phyloP scores from a whole-genome alignment of 2,797 vertebrate species.

The Cuniculus paca region DNA sequence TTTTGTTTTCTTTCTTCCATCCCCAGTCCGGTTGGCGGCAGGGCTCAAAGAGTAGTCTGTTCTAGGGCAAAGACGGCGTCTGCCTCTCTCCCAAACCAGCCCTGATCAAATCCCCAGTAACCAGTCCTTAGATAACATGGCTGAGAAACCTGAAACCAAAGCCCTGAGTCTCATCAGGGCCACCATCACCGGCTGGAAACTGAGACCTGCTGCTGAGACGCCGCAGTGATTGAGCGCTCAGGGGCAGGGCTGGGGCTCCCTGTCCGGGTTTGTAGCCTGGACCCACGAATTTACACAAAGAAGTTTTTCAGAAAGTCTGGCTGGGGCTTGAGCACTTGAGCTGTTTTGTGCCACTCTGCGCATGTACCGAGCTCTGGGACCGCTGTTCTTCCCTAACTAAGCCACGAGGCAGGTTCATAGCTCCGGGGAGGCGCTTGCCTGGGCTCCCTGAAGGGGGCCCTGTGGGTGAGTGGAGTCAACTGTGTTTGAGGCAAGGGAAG shows the following conservation, averaged over 20 bases:
- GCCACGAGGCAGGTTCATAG: conserved; percentile 18
- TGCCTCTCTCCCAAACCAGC: conserved; percentile 74
- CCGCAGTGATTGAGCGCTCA: conserved; percentile 71
- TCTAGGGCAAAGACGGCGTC: conserved; percentile 77
- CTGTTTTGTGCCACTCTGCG: conserved; percentile 59
- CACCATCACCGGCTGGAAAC: conserved; percentile 75
- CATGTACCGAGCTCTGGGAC: not conserved
- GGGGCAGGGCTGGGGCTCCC: conserved; percentile 46
- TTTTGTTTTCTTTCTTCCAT: conserved; percentile 84
- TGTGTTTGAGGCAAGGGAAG: not conserved
- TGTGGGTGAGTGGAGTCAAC: not conserved
- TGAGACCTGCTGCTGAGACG: conserved; percentile 65
- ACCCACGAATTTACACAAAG: conserved; percentile 81
- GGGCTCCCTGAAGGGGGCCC: not conserved
- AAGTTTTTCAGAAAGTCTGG: conserved; percentile 75
- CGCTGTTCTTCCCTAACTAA: conserved; percentile 61
- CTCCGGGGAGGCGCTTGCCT: not conserved
- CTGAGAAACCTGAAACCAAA: conserved; percentile 77
- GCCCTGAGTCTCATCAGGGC: conserved; percentile 66
- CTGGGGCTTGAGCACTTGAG: conserved; percentile 51
- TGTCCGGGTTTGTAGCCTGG: conserved; percentile 34
- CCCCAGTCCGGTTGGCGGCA: conserved; percentile 76
- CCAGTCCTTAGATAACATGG: conserved; percentile 78
- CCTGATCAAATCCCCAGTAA: conserved; percentile 81
- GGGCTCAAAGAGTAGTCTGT: conserved; percentile 85